A percentile compares a stretch with the other conserved stretches of the same genome.
Evolutionary conservation across 2,797 vertebrate species (phyloP).

Genomic region (Microcaecilia unicolor): DNA sequence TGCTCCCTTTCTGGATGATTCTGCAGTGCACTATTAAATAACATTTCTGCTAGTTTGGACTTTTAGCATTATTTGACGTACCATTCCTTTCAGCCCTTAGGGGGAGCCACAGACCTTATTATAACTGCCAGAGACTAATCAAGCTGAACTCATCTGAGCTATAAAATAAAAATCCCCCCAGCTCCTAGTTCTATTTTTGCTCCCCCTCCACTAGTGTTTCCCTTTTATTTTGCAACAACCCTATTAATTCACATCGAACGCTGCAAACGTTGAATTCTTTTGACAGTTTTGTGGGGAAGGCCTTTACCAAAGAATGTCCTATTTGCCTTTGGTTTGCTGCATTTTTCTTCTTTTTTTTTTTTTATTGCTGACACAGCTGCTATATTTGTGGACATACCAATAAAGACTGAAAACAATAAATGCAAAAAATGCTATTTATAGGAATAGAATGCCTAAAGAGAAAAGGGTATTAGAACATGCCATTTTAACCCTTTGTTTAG

Average conservation of each 20-base stretch:
- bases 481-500: too few relatives aligned
- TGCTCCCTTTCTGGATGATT: not conserved
- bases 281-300: not conserved
- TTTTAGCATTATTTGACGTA: not conserved
- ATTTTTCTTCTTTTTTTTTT: not conserved
- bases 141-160: too few relatives aligned
- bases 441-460: not conserved
- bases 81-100: slow-evolving; percentile 22
- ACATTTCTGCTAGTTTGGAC: not conserved
- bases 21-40: not conserved
- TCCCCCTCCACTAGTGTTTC: not conserved
- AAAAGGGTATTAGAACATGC: not conserved
- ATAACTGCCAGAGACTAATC: too few relatives aligned
- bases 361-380: slow-evolving; percentile 3
- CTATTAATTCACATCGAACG: not conserved
- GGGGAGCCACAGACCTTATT: slow-evolving; percentile 34
- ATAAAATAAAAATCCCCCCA: too few relatives aligned
- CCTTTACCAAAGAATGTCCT: not conserved
- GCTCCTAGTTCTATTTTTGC: not conserved
- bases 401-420: too few relatives aligned
- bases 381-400: not conserved
- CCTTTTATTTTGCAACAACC: not conserved
- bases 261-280: too few relatives aligned
- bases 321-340: not conserved
- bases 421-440: too few relatives aligned